These are phyloP conservation scores for Tenthredo livida DNA, from an alignment of 2,888 invertebrate genomes.

Conservation along the genomic window DNA sequence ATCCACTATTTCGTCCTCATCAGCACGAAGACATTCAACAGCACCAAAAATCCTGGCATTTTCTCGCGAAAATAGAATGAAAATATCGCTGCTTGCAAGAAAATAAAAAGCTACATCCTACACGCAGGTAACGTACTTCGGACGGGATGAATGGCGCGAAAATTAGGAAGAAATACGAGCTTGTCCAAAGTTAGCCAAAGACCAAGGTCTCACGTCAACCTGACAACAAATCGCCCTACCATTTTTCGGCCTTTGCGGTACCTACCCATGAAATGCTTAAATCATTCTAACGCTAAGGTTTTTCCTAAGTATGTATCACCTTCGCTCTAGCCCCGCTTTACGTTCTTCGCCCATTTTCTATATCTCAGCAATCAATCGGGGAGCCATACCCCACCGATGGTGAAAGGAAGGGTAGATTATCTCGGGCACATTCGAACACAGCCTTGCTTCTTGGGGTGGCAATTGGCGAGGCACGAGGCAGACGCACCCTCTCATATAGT, in stretches of 20 bases:
- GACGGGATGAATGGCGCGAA: neutral
- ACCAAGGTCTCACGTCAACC: neutral
- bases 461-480: neutral
- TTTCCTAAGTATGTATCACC: neutral
- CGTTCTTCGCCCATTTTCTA: neutral
- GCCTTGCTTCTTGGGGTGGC: neutral
- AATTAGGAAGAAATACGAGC: slow-evolving; percentile 11
- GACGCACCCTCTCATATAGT: slow-evolving; percentile 13
- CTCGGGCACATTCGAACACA: neutral
- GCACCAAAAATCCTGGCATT: neutral
- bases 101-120: neutral
- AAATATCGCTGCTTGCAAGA: neutral
- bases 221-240: neutral
- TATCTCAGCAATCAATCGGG: slow-evolving; percentile 32
- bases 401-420: slow-evolving; percentile 29
- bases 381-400: neutral
- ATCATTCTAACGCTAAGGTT: neutral
- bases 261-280: neutral
- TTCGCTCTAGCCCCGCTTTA: neutral
- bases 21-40: neutral
- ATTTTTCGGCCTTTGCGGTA: neutral
- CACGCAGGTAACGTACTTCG: neutral
- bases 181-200: neutral
- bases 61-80: neutral
- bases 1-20: neutral